A percentile compares a stretch with the other conserved stretches of the same genome.
Evolutionary conservation across 2,113 vertebrate genomes (phyloP).

Genomic region (Tamias sibiricus): DNA sequence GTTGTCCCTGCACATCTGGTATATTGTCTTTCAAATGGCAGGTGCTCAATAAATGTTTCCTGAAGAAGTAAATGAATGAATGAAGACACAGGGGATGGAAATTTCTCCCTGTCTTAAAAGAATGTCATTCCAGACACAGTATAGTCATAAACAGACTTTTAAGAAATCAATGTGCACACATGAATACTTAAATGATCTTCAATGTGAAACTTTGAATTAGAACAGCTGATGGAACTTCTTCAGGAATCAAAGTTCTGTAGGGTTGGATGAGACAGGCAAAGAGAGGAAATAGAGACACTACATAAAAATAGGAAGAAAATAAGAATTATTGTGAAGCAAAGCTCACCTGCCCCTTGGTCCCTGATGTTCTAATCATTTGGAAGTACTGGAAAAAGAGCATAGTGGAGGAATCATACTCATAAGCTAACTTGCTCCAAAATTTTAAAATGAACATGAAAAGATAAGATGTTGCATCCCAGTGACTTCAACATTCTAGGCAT

Average conservation of each 20-base stretch:
- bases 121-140: not conserved
- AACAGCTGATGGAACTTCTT: not conserved
- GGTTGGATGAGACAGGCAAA: not conserved
- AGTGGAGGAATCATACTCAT: not conserved
- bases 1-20: not conserved
- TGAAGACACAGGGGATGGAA: not conserved
- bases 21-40: not conserved
- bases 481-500: slow-evolving; percentile 52
- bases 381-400: not conserved
- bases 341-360: not conserved
- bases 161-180: not conserved
- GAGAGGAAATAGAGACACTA: not conserved
- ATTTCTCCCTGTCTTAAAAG: not conserved
- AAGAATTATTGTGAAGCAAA: not conserved
- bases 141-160: not conserved
- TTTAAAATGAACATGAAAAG: slow-evolving; percentile 25
- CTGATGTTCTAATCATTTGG: slow-evolving; percentile 33
- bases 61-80: not conserved
- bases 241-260: not conserved
- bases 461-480: not conserved
- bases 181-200: not conserved
- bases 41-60: not conserved
- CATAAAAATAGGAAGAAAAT: not conserved
- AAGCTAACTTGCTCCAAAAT: not conserved
- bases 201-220: not conserved